Evolutionary conservation across 2,797 vertebrate genomes (phyloP).

Genomic region (Crocidura indochinensis): DNA sequence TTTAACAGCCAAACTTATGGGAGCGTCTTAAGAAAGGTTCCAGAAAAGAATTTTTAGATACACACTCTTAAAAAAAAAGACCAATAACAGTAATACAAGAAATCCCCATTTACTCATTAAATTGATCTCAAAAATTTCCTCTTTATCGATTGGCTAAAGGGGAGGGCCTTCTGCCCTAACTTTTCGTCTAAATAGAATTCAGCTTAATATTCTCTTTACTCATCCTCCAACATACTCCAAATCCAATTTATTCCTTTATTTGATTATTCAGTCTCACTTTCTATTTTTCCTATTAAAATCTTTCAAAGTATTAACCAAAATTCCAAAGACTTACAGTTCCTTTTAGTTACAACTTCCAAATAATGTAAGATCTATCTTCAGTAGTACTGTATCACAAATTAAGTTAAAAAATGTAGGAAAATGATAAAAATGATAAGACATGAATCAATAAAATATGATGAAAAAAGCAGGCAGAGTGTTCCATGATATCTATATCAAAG

Average conservation of each 20-base stretch:
- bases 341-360: conserved; percentile 1
- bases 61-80: not conserved
- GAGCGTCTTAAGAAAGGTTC: too few relatives aligned
- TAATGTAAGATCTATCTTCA: not conserved
- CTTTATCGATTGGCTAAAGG: not conserved
- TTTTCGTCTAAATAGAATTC: not conserved
- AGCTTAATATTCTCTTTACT: not conserved
- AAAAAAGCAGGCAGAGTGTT: too few relatives aligned
- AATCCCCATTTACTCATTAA: not conserved
- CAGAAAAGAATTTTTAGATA: not conserved
- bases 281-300: conserved; percentile 22
- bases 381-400: not conserved
- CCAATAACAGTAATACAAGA: not conserved
- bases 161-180: not conserved
- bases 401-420: not conserved
- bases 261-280: not conserved
- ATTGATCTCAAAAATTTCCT: not conserved
- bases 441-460: too few relatives aligned
- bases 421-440: too few relatives aligned
- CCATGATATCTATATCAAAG: too few relatives aligned
- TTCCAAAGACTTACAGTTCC: not conserved
- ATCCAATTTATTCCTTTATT: conserved; percentile 1
- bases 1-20: too few relatives aligned
- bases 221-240: not conserved
- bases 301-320: conserved; percentile 24